Base-by-base conservation (phyloP, 2,113 vertebrate species). In the Empidonax traillii region DNA sequence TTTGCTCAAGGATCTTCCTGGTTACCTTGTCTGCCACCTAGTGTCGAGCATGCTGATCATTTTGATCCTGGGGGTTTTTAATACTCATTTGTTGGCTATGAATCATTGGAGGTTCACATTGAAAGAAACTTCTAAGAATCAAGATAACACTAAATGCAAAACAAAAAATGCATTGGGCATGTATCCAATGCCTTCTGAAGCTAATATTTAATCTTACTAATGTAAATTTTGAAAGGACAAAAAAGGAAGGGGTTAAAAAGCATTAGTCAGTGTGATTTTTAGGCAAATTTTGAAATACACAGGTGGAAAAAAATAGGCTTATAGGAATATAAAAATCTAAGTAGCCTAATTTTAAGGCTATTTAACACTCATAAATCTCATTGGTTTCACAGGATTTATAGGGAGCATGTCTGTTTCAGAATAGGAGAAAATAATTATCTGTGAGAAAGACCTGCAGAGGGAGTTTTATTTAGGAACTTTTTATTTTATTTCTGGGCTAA, bases 21-120 rank as follows among this genome's bases (percentile, higher is more conserved):
- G 69, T 79, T 95, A 66, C 62, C 43, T 96, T 87, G 62, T 89
- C 93, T 95, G 93, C 94, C 95, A 97, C 77, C 94, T 97, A 95
- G 94, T 84, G 95, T 86, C 83, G 78, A 81, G 39, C 11, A 39
- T 31, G 23, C 21, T 83, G 53, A 76, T 81, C 1, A 59, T 71
- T 83, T 63, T 69, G 51, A 80, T 47, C 33, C 15, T 12, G 12
- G 6, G 8, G 0, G 5, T 8, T 3, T 23, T 46, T 56, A 52
- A 21, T 76, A 46, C 39, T 78, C 69, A 23, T 77, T 78, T 90
- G 31, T 25, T 44, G 33, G 8, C 22, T 65, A 18, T 72, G 14
- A 52, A 79, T 69, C 41, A 41, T 4, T 84, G 19, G 27, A 43
- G 7, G 10, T 19, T 77, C 37, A 51, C 9, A 31, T 3, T 37